Evolutionary conservation across 2,797 vertebrate genomes (phyloP).

Genomic region (Hoplostethus atlanticus): DNA sequence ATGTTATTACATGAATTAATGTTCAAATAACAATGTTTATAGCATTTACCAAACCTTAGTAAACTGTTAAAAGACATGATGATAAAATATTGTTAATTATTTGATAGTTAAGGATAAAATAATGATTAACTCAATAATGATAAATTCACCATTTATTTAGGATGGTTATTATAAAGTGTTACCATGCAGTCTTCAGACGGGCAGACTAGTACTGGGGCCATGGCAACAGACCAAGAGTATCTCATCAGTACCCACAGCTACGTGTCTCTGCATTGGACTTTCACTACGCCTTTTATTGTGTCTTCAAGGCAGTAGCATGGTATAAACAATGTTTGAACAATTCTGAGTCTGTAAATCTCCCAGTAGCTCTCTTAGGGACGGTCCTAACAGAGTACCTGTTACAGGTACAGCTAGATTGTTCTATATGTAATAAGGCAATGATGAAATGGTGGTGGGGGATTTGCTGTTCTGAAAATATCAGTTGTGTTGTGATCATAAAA

Average conservation of each 20-base stretch:
- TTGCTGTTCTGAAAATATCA: conserved; percentile 28
- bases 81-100: no score
- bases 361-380: conserved; percentile 56
- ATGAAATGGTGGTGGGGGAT: conserved; percentile 21
- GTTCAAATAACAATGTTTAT: no score
- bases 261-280: conserved; percentile 65
- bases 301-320: conserved; percentile 72
- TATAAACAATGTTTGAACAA: conserved; percentile 77
- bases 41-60: no score
- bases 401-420: conserved; percentile 48
- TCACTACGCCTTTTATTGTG: conserved; percentile 74
- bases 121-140: no score
- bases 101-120: no score
- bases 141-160: not conserved
- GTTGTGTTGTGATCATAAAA: conserved; percentile 51
- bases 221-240: conserved; percentile 74
- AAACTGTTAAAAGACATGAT: no score
- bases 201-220: conserved; percentile 66
- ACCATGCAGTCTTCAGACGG: conserved; percentile 64
- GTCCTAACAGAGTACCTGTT: conserved; percentile 62
- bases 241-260: conserved; percentile 72
- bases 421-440: conserved; percentile 52
- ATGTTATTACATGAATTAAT: no score
- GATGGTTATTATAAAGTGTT: conserved; percentile 62
- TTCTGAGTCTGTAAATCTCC: conserved; percentile 68